phyloP scores from a whole-genome alignment of 2,888 invertebrate species.

The Aphodius sticticus region DNA sequence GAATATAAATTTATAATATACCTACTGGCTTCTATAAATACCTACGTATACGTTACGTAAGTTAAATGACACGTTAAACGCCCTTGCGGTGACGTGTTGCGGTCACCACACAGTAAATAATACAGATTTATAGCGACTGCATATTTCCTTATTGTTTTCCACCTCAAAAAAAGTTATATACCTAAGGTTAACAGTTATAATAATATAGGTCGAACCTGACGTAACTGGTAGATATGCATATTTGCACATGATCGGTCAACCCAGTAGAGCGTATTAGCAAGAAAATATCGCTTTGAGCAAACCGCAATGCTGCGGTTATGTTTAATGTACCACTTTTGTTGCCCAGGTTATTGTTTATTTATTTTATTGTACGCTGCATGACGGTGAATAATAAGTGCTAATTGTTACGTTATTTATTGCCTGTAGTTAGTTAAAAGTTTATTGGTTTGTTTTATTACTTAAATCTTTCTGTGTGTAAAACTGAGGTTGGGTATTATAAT shows the following conservation, averaged over 20 bases:
- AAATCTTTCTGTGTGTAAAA: too few species aligned
- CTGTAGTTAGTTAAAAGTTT: neutral
- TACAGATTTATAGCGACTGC: neutral
- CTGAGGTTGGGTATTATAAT: too few species aligned
- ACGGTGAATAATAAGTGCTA: neutral
- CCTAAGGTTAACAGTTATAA: conserved; percentile 4
- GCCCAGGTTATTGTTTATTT: neutral
- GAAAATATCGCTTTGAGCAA: neutral
- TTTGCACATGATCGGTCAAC: conserved; percentile 4
- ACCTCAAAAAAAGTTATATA: neutral
- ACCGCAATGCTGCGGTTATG: neutral
- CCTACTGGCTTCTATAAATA: neutral
- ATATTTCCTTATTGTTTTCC: neutral
- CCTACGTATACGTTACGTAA: neutral
- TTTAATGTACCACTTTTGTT: neutral
- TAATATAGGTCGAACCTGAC: neutral
- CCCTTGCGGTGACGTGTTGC: neutral
- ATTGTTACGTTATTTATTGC: neutral
- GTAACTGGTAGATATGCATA: neutral
- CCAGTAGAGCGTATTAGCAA: neutral
- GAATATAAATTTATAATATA: neutral
- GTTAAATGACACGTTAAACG: neutral
- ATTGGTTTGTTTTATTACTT: neutral
- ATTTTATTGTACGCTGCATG: neutral
- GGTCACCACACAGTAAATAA: neutral